These are phyloP conservation scores for Dryoscopus gambensis DNA, from an alignment of 2,113 vertebrate species.

Conservation along the genomic window DNA sequence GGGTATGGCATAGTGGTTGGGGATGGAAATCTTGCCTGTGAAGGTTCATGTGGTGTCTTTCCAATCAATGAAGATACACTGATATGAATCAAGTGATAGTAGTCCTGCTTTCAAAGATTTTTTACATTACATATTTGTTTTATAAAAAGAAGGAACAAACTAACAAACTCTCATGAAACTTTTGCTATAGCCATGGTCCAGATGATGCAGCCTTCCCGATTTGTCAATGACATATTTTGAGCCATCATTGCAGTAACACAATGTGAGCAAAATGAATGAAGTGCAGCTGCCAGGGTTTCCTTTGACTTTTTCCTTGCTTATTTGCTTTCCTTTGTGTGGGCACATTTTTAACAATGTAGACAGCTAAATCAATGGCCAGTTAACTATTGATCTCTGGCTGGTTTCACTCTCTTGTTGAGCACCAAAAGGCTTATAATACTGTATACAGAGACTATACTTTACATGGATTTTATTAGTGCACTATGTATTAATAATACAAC, in stretches of 20 bases:
- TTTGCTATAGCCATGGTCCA: not conserved
- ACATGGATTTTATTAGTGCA: not conserved
- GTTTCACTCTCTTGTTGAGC: not conserved
- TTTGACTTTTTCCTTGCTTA: not conserved
- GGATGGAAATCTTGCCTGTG: not conserved
- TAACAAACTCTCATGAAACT: not conserved
- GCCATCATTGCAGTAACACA: not conserved
- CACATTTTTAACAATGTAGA: not conserved
- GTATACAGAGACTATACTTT: not conserved
- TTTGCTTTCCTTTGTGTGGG: not conserved
- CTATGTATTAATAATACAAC: not conserved
- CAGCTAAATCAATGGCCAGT: conserved; percentile 28
- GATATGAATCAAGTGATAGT: not conserved
- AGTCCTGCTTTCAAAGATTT: not conserved
- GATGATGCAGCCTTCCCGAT: not conserved
- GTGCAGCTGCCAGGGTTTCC: not conserved
- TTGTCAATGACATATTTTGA: not conserved
- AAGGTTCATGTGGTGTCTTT: accelerated
- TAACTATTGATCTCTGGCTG: conserved; percentile 6
- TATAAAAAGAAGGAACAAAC: not conserved
- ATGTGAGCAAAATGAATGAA: not conserved
- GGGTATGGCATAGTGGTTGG: not conserved
- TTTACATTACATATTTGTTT: not conserved
- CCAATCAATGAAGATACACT: not conserved
- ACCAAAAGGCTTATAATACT: not conserved